A percentile compares a stretch with the other conserved stretches of the same genome.
phyloP scores from a whole-genome alignment of 2,888 invertebrate species.

The Morinoia aosen region DNA sequence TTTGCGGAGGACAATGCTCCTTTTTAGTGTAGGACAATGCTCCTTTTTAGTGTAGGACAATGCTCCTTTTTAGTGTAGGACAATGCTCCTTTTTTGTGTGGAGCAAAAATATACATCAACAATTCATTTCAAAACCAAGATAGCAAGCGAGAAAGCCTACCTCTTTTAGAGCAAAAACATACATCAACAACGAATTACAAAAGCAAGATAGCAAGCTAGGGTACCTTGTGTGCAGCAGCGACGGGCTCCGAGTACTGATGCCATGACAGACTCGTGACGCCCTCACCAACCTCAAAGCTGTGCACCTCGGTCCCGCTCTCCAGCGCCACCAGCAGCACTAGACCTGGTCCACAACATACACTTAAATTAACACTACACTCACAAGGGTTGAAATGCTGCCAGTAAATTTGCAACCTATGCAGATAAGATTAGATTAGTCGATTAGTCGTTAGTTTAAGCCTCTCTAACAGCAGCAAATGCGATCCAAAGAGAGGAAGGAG shows the following conservation, averaged over 20 bases:
- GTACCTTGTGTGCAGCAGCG: slow-evolving; percentile 19
- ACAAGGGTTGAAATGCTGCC: background rate
- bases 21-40: too few species aligned
- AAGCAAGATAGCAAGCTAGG: background rate
- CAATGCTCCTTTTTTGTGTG: too few species aligned
- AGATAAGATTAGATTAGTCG: too few species aligned
- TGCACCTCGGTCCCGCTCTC: slow-evolving; percentile 88
- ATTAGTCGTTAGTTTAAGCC: too few species aligned
- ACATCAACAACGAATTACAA: background rate
- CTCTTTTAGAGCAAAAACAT: too few species aligned
- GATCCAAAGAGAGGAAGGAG: too few species aligned
- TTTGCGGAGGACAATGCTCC: too few species aligned
- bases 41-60: too few species aligned
- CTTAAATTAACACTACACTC: background rate
- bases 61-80: too few species aligned
- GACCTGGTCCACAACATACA: slow-evolving; percentile 73
- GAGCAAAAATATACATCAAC: too few species aligned
- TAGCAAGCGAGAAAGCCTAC: background rate
- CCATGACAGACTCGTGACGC: slow-evolving; percentile 85
- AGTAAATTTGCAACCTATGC: too few species aligned
- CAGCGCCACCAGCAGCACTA: slow-evolving; percentile 83
- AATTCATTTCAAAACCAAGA: background rate
- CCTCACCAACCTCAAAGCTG: slow-evolving; percentile 76
- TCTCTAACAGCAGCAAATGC: too few species aligned
- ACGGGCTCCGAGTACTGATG: slow-evolving; percentile 68